Conservation (phyloP, 2,113 vertebrate genomes). For the Orthochromis malagaraziensis region DNA sequence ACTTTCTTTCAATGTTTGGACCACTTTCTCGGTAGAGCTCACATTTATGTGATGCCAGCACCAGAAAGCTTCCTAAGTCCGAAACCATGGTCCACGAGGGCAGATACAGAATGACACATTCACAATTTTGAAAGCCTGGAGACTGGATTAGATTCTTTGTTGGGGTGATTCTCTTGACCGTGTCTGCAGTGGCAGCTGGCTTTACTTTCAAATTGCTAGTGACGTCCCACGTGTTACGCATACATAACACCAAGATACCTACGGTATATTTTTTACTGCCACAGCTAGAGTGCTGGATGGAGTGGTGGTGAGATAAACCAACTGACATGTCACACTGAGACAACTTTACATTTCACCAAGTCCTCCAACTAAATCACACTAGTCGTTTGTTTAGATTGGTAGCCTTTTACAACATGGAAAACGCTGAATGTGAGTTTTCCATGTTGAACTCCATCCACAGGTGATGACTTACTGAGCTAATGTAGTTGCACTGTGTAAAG, state of each 20-base stretch:
- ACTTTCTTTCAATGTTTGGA: not conserved
- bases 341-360: not conserved
- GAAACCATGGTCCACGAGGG: not conserved
- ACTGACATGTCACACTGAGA: not conserved
- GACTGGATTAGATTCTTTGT: not conserved
- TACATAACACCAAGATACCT: not conserved
- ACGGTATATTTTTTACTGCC: not conserved
- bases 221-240: not conserved
- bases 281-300: not conserved
- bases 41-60: not conserved
- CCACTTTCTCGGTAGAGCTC: not conserved
- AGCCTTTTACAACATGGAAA: not conserved
- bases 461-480: not conserved
- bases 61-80: constrained; percentile 11
- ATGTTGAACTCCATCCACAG: not conserved
- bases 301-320: not conserved
- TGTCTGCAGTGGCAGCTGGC: not conserved
- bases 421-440: not conserved
- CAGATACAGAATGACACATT: not conserved
- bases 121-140: not conserved
- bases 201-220: not conserved
- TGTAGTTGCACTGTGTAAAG: not conserved
- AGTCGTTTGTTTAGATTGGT: not conserved
- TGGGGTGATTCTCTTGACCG: not conserved
- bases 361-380: not conserved